Base-by-base conservation (phyloP, 2,797 vertebrate genomes). In the Netta rufina region DNA sequence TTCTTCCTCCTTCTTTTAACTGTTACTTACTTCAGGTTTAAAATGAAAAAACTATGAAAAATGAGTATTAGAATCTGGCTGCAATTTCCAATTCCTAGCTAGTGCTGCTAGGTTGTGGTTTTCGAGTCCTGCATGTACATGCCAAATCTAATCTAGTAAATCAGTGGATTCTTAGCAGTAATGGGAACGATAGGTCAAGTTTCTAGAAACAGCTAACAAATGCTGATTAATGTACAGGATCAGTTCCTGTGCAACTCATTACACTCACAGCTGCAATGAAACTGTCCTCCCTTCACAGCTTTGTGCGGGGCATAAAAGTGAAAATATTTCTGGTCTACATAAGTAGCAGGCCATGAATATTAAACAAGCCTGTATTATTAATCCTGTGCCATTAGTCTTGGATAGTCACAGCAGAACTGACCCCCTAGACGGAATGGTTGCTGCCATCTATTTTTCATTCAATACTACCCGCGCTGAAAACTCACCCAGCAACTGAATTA, bases 401-500 rank as follows among this genome's bases (percentile, higher is more conserved):
- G 89, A 81, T 41, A 95, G 49, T 43, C 92, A 67, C 87, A 73
- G 91, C 56, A 82, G 89, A 60, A 53, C 87, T 41, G 86, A 76
- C 67, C 95, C 86, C 94, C 49, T 8, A 21, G 81, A 94, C 92
- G 70, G 77, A 92, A 90, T 84, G 61, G 72, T 76, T 77, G 43
- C 64, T 43, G 24, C 89, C 77, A 87, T 91, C 91, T 90, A 89
- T 89, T 96, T 84, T 89, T 84, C 92, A 93, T 80, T 95, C 56
- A 93, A 81, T 90, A 96, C 94, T 93, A 92, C 88, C 87, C 90
- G 43, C 33, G 24, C 10, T 66, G 89, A 95, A 88, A 92, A 89
- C 57, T 71, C 94, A 73, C 92, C 90, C 73, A 83, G 87, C 93
- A 94, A 84, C 94, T 92, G 85, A 97, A 93, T 93, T 95, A 96